Conservation (phyloP, 2,888 invertebrate species). For the Neoascia interrupta region DNA sequence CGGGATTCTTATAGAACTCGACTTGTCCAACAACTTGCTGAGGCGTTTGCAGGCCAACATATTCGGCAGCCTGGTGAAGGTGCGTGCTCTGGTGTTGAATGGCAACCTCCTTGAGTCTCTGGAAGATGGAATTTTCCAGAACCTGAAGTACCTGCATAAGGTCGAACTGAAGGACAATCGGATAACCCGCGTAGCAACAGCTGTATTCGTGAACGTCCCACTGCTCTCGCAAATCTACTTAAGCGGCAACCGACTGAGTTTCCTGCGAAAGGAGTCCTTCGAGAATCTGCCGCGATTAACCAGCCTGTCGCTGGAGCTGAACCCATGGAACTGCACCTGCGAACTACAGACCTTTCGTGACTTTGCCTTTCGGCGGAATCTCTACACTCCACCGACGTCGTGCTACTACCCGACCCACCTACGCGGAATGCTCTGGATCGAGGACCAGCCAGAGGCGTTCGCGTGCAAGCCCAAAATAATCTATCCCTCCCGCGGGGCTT, state of each 20-base stretch:
- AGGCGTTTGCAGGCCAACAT: conserved; percentile 84
- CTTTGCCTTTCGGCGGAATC: conserved; percentile 86
- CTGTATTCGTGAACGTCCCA: conserved; percentile 86
- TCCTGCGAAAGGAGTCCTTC: conserved; percentile 84
- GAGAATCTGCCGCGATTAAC: conserved; percentile 84
- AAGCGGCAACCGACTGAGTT: conserved; percentile 87
- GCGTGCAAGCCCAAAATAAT: conserved; percentile 90
- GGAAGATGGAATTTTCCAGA: conserved; percentile 87
- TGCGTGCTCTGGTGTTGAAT: conserved; percentile 86
- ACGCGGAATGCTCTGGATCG: conserved; percentile 87
- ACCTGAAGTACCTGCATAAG: conserved; percentile 87
- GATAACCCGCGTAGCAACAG: conserved; percentile 84
- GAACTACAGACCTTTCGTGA: conserved; percentile 88
- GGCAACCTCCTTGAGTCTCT: conserved; percentile 87
- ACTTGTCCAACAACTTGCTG: conserved; percentile 87
- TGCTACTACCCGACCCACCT: conserved; percentile 86
- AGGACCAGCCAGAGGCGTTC: conserved; percentile 85
- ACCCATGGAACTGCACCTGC: conserved; percentile 95
- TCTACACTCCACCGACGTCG: conserved; percentile 88
- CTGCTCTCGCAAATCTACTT: conserved; percentile 86
- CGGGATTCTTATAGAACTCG: conserved; percentile 89
- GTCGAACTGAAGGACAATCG: conserved; percentile 88
- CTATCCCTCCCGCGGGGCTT: conserved; percentile 82
- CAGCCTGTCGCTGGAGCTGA: conserved; percentile 87
- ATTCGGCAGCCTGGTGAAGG: conserved; percentile 85